Percentiles rank a stretch among this genome's conserved stretches.
These are phyloP conservation scores for Yoshiicerus persimilis DNA, from an alignment of 1,140 invertebrate species.

Conservation along the genomic window DNA sequence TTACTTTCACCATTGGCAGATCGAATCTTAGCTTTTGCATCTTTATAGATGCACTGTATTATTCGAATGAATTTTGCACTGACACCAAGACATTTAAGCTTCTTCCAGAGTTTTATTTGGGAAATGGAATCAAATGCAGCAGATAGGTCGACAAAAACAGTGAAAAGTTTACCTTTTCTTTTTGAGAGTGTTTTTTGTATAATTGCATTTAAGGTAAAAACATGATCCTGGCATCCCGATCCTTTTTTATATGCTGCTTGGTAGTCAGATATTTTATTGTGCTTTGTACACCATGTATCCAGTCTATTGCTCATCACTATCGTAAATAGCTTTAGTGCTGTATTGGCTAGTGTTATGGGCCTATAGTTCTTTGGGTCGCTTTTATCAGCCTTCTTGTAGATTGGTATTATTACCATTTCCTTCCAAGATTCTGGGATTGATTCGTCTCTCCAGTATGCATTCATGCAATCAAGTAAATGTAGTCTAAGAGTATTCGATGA, in stretches of 20 bases:
- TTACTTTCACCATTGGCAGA: not conserved
- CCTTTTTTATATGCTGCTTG: constrained; percentile 31
- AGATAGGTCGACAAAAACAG: constrained; percentile 31
- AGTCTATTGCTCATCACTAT: constrained; percentile 3
- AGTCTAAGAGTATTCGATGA: not conserved
- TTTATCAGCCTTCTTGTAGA: constrained; percentile 25
- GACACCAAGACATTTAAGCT: not conserved
- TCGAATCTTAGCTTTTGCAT: not conserved
- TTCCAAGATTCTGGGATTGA: not conserved
- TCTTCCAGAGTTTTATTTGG: constrained; percentile 3
- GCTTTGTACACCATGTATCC: not conserved
- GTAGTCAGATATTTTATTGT: constrained; percentile 17
- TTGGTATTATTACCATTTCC: constrained; percentile 12
- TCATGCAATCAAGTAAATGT: not conserved
- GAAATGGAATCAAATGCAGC: constrained; percentile 36
- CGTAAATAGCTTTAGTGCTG: constrained; percentile 23
- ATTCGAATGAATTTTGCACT: constrained; percentile 3
- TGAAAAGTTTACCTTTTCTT: constrained; percentile 23
- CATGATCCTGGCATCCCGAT: not conserved
- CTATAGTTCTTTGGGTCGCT: constrained; percentile 23
- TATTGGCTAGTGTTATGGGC: constrained; percentile 22
- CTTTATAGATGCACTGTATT: not conserved
- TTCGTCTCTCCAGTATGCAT: not conserved
- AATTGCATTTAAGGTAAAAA: constrained; percentile 1
- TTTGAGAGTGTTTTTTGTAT: not conserved